phyloP scores from a whole-genome alignment of 1,140 invertebrate genomes.

The Camponotus vicinus region DNA sequence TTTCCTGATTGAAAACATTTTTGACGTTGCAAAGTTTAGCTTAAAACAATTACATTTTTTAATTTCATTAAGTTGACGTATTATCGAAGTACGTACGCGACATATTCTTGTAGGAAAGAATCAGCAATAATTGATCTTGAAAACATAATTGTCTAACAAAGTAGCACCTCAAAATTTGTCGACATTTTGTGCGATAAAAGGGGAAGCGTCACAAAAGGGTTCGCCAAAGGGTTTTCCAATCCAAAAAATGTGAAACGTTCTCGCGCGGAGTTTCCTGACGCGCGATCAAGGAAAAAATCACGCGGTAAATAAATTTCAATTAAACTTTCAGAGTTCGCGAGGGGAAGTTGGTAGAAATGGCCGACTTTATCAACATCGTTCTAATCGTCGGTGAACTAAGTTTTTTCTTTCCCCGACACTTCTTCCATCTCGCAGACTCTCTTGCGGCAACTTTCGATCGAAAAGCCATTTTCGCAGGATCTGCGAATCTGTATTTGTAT shows the following conservation, averaged over 20 bases:
- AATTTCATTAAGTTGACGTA: not conserved
- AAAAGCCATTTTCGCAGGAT: not conserved
- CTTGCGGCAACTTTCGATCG: not conserved
- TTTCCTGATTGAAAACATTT: not conserved
- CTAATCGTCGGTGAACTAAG: conserved; percentile 15
- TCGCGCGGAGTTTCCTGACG: not conserved
- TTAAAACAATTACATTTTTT: not conserved
- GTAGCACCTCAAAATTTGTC: not conserved
- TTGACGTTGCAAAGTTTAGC: not conserved
- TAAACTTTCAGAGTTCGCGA: conserved; percentile 57
- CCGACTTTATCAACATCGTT: conserved; percentile 13
- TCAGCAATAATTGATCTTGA: not conserved
- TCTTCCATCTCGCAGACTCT: not conserved
- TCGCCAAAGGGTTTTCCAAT: not conserved
- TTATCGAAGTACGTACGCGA: not conserved
- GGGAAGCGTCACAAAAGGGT: not conserved
- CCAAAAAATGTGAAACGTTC: not conserved
- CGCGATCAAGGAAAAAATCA: not conserved
- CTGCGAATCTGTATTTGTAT: not conserved
- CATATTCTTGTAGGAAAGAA: not conserved
- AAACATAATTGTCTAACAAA: not conserved
- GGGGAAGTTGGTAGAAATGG: conserved; percentile 44
- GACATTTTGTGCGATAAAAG: not conserved
- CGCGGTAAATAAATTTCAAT: conserved; percentile 71
- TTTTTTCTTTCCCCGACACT: not conserved